Conservation (phyloP, 2,888 invertebrate species). For the Idaea dimidiata region DNA sequence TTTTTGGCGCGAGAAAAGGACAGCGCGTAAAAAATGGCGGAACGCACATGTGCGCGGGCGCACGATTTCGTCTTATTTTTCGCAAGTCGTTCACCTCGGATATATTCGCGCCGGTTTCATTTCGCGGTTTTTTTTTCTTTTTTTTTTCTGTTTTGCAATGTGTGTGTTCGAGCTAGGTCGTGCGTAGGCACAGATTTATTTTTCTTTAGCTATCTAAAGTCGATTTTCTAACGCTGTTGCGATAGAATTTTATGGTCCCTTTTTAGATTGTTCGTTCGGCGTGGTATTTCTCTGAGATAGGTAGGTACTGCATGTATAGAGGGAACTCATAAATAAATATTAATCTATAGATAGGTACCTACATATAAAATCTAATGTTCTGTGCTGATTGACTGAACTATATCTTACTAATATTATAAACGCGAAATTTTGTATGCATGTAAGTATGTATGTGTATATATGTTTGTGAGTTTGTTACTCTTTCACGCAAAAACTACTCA, state of each 20-base stretch:
- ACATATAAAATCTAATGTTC: not conserved
- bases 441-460: too few relatives aligned
- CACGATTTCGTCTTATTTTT: constrained; percentile 75
- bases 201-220: constrained; percentile 47
- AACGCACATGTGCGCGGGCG: constrained; percentile 76
- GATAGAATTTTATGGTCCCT: constrained; percentile 43
- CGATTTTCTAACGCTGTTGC: constrained; percentile 49
- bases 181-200: constrained; percentile 65
- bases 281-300: constrained; percentile 27
- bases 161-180: constrained; percentile 69
- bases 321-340: not conserved
- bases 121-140: constrained; percentile 50
- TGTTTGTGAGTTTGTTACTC: too few relatives aligned
- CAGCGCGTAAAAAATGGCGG: constrained; percentile 68
- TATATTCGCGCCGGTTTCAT: constrained; percentile 57
- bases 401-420: too few relatives aligned
- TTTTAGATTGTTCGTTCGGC: constrained; percentile 38
- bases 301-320: not conserved
- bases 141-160: constrained; percentile 55
- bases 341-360: not conserved
- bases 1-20: constrained; percentile 71
- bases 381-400: too few relatives aligned
- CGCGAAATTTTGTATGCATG: too few relatives aligned
- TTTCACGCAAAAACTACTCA: too few relatives aligned
- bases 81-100: constrained; percentile 74